Conservation (phyloP, 1,140 invertebrate species). For the Monomorium pharaonis region DNA sequence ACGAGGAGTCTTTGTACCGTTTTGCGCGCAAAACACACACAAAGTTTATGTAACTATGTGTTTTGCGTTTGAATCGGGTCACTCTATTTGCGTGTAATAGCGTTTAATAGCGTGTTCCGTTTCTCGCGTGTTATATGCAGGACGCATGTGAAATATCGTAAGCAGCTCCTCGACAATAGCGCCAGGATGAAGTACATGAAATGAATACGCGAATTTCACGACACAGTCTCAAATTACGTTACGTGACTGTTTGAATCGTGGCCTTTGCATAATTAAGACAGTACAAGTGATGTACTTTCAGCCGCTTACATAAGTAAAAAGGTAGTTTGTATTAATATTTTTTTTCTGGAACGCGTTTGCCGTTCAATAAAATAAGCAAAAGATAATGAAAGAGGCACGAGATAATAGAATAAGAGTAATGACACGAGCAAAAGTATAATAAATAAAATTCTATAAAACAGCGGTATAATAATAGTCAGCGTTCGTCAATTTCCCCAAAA, state of each 20-base stretch:
- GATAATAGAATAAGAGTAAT: neutral
- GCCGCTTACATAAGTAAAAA: neutral
- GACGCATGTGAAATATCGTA: neutral
- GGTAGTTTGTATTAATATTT: neutral
- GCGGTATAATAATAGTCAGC: neutral
- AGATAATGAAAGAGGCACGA: no score
- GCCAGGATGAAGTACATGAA: neutral
- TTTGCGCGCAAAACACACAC: neutral
- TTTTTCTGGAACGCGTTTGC: neutral
- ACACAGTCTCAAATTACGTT: slow-evolving; percentile 15
- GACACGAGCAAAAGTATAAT: neutral
- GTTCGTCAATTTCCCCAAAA: neutral
- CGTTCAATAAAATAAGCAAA: neutral
- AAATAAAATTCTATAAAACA: neutral
- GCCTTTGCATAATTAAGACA: slow-evolving; percentile 7
- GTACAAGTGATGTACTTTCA: neutral
- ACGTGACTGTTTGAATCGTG: slow-evolving; percentile 1
- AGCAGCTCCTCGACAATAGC: neutral
- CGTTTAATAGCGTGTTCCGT: neutral
- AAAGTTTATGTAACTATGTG: neutral
- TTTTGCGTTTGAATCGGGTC: neutral
- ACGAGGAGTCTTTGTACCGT: neutral
- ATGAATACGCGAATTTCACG: neutral
- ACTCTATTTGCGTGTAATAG: neutral
- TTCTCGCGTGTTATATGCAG: neutral